Evolutionary conservation across 1,140 invertebrate genomes (phyloP).

Genomic region (Leptonema lineaticorne): DNA sequence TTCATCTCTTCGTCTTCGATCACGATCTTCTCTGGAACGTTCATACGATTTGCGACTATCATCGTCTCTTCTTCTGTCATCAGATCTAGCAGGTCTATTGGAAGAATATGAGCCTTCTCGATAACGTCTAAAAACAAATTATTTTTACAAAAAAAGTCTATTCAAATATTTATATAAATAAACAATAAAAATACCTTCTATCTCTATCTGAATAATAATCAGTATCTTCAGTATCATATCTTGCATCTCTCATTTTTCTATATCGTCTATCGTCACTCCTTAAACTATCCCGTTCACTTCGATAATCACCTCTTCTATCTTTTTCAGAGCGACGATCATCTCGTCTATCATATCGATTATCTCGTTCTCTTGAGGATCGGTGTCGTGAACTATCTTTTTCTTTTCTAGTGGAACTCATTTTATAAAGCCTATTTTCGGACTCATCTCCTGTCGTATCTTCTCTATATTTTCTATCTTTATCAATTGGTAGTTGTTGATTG

Average conservation of each 20-base stretch:
- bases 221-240: constrained; percentile 56
- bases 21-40: constrained; percentile 49
- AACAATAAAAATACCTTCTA: constrained; percentile 34
- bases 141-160: neutral
- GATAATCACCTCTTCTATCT: constrained; percentile 44
- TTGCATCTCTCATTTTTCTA: constrained; percentile 42
- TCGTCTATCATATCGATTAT: constrained; percentile 46
- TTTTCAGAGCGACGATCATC: constrained; percentile 45
- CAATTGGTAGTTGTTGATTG: constrained; percentile 22
- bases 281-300: constrained; percentile 43
- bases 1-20: constrained; percentile 47
- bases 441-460: constrained; percentile 51
- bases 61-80: constrained; percentile 40
- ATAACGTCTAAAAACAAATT: constrained; percentile 42
- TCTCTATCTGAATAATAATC: constrained; percentile 55
- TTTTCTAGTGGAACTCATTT: constrained; percentile 47
- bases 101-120: constrained; percentile 53
- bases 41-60: constrained; percentile 41
- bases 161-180: constrained; percentile 22
- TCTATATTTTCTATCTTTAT: constrained; percentile 39
- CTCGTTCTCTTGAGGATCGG: constrained; percentile 47
- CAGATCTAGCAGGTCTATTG: constrained; percentile 50
- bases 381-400: constrained; percentile 49
- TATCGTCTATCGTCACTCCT: constrained; percentile 40
- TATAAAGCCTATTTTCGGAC: constrained; percentile 50